Percentiles rank a stretch among this genome's conserved stretches.
Conservation (phyloP, 2,113 vertebrate species). For the Mesitornis unicolor region DNA sequence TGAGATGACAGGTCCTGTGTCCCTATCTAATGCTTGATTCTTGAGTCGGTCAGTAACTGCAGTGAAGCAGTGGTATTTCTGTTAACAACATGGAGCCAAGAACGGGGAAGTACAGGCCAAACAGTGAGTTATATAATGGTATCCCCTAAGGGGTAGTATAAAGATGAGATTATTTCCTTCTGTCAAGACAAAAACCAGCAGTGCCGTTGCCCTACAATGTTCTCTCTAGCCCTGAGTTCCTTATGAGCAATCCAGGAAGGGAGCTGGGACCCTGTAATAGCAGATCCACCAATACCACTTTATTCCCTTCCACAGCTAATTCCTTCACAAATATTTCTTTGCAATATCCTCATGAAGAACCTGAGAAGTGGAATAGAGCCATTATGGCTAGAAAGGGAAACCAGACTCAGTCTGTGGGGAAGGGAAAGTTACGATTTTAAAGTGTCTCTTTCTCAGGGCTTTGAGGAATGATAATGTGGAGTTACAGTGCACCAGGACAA, state of each 20-base stretch:
- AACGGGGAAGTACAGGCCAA: background rate
- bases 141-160: background rate
- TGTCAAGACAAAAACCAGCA: slow-evolving; percentile 3
- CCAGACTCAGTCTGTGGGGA: background rate
- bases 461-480: background rate
- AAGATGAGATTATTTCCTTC: background rate
- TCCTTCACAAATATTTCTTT: background rate
- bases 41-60: background rate
- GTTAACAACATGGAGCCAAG: background rate
- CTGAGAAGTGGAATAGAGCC: background rate
- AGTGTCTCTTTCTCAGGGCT: background rate
- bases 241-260: background rate
- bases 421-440: background rate
- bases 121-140: background rate
- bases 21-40: rapidly evolving
- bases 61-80: background rate
- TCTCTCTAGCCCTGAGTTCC: background rate
- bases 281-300: background rate
- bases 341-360: background rate
- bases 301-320: background rate
- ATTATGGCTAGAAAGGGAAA: background rate
- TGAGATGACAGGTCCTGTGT: background rate
- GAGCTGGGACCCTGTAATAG: background rate
- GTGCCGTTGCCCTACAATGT: background rate
- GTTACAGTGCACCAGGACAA: background rate